These are phyloP conservation scores for Callocephalon fimbriatum DNA, from an alignment of 2,113 vertebrate species.

Conservation along the genomic window DNA sequence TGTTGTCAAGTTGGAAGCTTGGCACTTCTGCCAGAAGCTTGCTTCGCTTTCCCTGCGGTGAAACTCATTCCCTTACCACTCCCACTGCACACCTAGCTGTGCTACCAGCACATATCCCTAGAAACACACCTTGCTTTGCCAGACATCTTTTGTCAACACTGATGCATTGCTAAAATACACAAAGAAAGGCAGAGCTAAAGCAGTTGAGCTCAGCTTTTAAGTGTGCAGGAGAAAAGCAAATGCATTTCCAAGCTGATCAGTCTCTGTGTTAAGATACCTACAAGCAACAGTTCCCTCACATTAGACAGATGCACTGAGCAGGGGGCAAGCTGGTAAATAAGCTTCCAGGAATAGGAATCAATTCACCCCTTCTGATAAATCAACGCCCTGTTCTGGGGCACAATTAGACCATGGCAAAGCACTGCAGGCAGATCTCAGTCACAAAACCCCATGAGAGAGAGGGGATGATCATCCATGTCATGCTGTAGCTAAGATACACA, in stretches of 20 bases:
- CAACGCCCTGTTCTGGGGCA: not conserved
- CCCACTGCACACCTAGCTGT: not conserved
- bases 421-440: not conserved
- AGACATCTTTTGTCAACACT: not conserved
- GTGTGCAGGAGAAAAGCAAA: not conserved
- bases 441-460: not conserved
- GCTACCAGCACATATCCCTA: fast-evolving
- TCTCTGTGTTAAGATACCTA: fast-evolving
- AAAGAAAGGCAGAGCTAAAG: not conserved
- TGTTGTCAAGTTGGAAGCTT: not conserved
- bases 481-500: not conserved
- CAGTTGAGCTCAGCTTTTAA: not conserved
- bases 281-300: not conserved
- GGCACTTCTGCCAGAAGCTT: not conserved
- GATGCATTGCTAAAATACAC: not conserved
- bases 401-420: not conserved
- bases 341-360: not conserved
- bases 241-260: not conserved
- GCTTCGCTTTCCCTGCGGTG: too few species aligned
- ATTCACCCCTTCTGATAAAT: not conserved
- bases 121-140: not conserved
- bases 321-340: not conserved
- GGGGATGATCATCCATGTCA: not conserved
- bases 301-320: not conserved
- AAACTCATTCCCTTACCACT: not conserved